Base-by-base conservation (phyloP, 2,797 vertebrate species). In the Microchirus variegatus region DNA sequence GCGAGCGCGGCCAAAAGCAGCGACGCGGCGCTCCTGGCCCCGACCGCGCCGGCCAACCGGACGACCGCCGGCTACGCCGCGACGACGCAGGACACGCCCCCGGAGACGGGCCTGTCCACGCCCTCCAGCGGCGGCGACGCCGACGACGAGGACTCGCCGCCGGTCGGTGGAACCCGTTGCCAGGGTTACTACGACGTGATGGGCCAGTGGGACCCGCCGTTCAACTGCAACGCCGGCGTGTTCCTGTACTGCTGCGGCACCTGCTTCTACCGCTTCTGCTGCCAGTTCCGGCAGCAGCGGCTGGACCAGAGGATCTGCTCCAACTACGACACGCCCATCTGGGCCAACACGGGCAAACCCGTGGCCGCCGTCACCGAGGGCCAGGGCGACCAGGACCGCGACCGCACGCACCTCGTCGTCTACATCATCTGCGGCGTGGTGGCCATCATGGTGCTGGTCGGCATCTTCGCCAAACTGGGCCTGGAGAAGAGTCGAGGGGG, bases 171-270 rank as follows among this genome's bases (percentile, higher is more conserved):
- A 1, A 96, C 95, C n/a, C 94, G 95, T 73, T 99, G 97, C 87
- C 93, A 94, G 61, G 97, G 97, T 41, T 99, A 99, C 91, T 99
- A 98, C 59, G 97, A 99, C 54, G 97, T 98, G 63, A 98, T 98
- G 96, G 97, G 97, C 56, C 97, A 99, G 59, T 99, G 97, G 97
- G 97, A 99, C 82, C 96, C 97, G 1, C 96, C 97, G 0, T 98
- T 99, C 91, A 97, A 97, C 87, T 99, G 97, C 90, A 98, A 96
- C 59, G 95, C 94, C 0, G 96, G 95, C 18, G 93, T 96, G 77
- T 99, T 97, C 70, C 90, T 94, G 46, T 95, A 95, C 90, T 99
- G 97, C 90, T 99, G 97, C 8, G 97, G 97, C 37, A 98, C 97
- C 70, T 99, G 97, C 70, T 97, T 96, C 86, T 99, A 98, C 79